Evolutionary conservation across 2,888 invertebrate species (phyloP).

Genomic region (Hydraecia micacea): DNA sequence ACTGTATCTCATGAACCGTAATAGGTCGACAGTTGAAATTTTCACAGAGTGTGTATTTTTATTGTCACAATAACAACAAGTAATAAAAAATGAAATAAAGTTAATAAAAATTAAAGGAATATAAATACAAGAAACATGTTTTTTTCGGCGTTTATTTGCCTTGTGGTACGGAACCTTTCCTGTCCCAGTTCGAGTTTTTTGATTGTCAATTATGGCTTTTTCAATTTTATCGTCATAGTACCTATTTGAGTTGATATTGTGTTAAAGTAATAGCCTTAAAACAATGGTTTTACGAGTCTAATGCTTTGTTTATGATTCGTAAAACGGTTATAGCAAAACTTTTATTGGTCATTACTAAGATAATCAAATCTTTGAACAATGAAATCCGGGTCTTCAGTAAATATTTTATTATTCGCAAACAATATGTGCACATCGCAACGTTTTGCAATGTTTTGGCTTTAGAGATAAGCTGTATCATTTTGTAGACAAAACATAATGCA

Average conservation of each 20-base stretch:
- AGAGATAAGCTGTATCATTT: slow-evolving; percentile 26
- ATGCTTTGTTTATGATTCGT: slow-evolving; percentile 41
- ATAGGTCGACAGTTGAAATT: neutral
- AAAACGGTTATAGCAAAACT: slow-evolving; percentile 35
- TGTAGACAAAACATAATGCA: slow-evolving; percentile 11
- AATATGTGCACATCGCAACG: slow-evolving; percentile 5
- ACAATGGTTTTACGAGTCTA: slow-evolving; percentile 8
- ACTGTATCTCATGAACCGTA: neutral
- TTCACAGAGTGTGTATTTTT: neutral
- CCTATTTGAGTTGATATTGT: neutral
- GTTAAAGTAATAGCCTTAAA: neutral
- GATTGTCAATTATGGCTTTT: neutral
- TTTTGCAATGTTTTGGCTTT: slow-evolving; percentile 34
- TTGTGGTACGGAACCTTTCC: neutral
- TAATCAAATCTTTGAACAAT: slow-evolving; percentile 38
- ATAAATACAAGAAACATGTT: neutral
- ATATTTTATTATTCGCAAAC: slow-evolving; percentile 36
- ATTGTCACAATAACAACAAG: neutral
- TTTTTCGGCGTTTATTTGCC: neutral
- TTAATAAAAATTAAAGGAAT: neutral
- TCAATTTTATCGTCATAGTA: slow-evolving; percentile 13
- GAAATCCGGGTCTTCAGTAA: slow-evolving; percentile 22
- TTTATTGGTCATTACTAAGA: slow-evolving; percentile 47
- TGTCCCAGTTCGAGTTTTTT: neutral
- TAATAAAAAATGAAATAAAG: neutral